A percentile compares a stretch with the other conserved stretches of the same genome.
Evolutionary conservation across 2,888 invertebrate species (phyloP).

Genomic region (Drosophila lutescens): DNA sequence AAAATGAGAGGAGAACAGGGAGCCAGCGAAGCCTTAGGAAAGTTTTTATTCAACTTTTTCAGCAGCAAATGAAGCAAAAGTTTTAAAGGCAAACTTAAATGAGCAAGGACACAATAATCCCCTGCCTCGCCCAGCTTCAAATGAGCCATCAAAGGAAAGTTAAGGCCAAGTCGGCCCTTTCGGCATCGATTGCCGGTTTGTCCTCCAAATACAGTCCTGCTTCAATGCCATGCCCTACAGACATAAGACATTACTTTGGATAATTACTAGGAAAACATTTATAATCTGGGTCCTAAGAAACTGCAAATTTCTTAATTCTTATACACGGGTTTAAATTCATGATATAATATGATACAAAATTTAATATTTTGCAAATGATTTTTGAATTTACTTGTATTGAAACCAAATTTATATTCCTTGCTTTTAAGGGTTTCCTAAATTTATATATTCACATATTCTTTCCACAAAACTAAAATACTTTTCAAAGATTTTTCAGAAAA

Average conservation of each 20-base stretch:
- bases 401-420: too few species aligned
- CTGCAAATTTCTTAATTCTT: too few species aligned
- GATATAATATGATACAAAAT: too few species aligned
- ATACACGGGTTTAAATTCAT: too few species aligned
- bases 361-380: too few species aligned
- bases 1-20: background rate
- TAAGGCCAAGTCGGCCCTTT: slow-evolving; percentile 16
- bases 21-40: slow-evolving; percentile 14
- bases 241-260: background rate
- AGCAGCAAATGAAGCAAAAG: slow-evolving; percentile 13
- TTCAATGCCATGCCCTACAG: slow-evolving; percentile 13
- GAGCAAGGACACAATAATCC: slow-evolving; percentile 63
- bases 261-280: background rate
- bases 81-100: slow-evolving; percentile 56
- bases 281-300: background rate
- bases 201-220: slow-evolving; percentile 1
- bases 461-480: too few species aligned
- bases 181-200: slow-evolving; percentile 15
- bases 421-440: too few species aligned
- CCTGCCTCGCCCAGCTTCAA: slow-evolving; percentile 27
- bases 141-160: slow-evolving; percentile 29
- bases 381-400: too few species aligned
- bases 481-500: too few species aligned
- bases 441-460: too few species aligned
- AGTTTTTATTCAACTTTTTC: slow-evolving; percentile 45